Base-by-base conservation (phyloP, 2,888 invertebrate species). In the Agonopterix subpropinquella region DNA sequence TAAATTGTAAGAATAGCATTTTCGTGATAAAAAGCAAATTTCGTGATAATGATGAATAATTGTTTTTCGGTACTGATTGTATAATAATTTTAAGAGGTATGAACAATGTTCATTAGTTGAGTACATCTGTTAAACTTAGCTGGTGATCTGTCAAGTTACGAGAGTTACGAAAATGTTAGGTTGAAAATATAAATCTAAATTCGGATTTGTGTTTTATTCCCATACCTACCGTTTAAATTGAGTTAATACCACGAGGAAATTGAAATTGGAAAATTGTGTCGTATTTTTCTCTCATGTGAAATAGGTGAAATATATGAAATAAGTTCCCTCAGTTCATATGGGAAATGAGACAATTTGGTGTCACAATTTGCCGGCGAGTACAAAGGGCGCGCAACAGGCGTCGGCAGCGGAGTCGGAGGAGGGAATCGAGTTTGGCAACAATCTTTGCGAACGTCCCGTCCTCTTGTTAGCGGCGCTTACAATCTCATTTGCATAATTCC, bases 41-140 rank as follows among this genome's bases (percentile, higher is more conserved):
- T 82, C 84, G 87, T 87, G 86, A 87, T 88, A 86, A 83, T 73
- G 69, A 76, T 75, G 67, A 79, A 71, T 80, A 76, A 79, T 80
- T 82, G 52, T 80, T 83, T 86, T 81, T 83, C 80, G 72, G 78
- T 87, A 86, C 82, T 84, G 87, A 86, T 72, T 81, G 83, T 86
- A 77, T 80, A 73, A 72, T 83, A 77, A 78, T 77, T 78, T 73
- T 85, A 86, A 82, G 83, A 73, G 64, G 81, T 87, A 85, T 87
- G 87, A 85, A 88, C 86, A 80, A 83, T 85, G 87, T 87, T 88
- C 86, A 83, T 74, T 84, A 82, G 78, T 71, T 77, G 74, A 80
- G 75, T 84, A 83, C 80, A 83, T 78, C 85, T 83, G 86, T 87
- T 87, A 80, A 63, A 73, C 68, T 73, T 86, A 87, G 85, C 83